These are phyloP conservation scores for Australoheros scitulus DNA, from an alignment of 2,113 vertebrate genomes.

Conservation along the genomic window DNA sequence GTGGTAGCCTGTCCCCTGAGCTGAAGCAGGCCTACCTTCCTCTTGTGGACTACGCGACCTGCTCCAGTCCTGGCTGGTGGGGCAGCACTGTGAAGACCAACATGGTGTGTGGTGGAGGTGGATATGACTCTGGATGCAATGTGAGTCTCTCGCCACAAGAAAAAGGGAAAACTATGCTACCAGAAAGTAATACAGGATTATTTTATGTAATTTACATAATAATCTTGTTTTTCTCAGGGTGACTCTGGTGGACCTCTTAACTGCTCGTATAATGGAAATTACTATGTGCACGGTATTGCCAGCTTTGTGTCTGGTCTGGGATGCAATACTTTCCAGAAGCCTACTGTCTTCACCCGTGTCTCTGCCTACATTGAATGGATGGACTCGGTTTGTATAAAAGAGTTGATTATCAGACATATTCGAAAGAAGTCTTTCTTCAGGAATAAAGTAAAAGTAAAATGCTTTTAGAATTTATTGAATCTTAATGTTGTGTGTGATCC, in stretches of 20 bases:
- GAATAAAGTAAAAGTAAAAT: neutral
- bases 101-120: constrained; percentile 89
- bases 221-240: constrained; percentile 69
- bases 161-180: neutral
- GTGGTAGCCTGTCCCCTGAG: constrained; percentile 77
- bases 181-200: neutral
- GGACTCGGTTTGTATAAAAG: constrained; percentile 52
- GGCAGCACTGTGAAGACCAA: constrained; percentile 78
- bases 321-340: constrained; percentile 80
- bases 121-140: constrained; percentile 80
- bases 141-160: constrained; percentile 57
- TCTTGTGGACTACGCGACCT: constrained; percentile 76
- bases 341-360: constrained; percentile 88
- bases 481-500: neutral
- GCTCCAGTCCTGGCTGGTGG: constrained; percentile 82
- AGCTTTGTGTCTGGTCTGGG: constrained; percentile 85
- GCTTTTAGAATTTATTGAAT: neutral
- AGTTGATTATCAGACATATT: neutral
- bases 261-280: constrained; percentile 78
- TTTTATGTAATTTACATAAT: neutral
- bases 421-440: too few relatives aligned
- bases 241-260: constrained; percentile 88
- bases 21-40: constrained; percentile 85
- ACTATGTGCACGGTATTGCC: constrained; percentile 83
- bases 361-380: constrained; percentile 87